phyloP scores from a whole-genome alignment of 2,888 invertebrate genomes.

The Drosophila nr. perissopoda region DNA sequence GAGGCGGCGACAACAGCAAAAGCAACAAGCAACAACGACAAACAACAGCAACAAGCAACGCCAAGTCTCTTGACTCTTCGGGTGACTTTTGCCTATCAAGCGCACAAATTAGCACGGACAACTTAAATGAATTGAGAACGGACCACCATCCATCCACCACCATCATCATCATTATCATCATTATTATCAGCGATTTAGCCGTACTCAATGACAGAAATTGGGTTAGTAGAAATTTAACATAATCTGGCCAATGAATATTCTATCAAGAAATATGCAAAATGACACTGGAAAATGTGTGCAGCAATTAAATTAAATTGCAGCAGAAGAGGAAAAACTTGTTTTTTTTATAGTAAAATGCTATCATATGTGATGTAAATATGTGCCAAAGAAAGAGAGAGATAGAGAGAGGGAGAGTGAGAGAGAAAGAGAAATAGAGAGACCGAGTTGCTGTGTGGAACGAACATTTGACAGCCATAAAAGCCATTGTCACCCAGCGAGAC shows the following conservation, averaged over 20 bases:
- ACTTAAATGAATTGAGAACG: conserved; percentile 71
- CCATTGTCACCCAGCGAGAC: conserved; percentile 45
- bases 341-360: conserved; percentile 34
- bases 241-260: conserved; percentile 11
- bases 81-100: conserved; percentile 72
- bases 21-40: background rate
- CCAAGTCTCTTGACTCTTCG: conserved; percentile 55
- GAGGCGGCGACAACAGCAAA: conserved; percentile 13
- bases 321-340: conserved; percentile 29
- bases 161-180: conserved; percentile 22
- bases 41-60: conserved; percentile 1
- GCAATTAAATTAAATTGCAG: conserved; percentile 31
- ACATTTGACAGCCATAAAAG: conserved; percentile 57
- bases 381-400: conserved; percentile 6
- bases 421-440: background rate
- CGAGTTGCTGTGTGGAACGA: conserved; percentile 27
- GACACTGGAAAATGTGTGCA: background rate
- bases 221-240: conserved; percentile 32
- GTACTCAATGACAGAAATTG: conserved; percentile 44
- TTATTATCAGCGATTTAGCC: conserved; percentile 46
- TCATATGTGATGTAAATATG: conserved; percentile 57
- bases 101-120: conserved; percentile 66
- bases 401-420: background rate
- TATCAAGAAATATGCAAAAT: conserved; percentile 5
- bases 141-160: conserved; percentile 23